These are phyloP conservation scores for Meloidogyne hapla DNA, from an alignment of 1,140 invertebrate species.

Conservation along the genomic window DNA sequence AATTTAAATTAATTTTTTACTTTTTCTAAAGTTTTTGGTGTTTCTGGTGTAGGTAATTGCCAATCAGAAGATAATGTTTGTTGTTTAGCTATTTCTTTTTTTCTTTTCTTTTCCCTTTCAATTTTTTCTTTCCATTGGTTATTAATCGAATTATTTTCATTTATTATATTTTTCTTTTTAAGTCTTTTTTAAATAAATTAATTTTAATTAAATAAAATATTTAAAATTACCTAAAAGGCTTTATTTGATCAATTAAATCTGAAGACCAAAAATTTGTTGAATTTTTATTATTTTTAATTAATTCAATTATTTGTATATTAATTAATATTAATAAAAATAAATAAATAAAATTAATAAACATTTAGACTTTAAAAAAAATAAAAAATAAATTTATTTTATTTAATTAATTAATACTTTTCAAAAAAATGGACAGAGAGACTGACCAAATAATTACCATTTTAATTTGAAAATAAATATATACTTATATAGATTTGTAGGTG, in stretches of 20 bases:
- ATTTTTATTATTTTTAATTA: background rate
- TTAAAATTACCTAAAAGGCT: background rate
- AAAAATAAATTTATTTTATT: too few species aligned
- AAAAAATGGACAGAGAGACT: too few species aligned
- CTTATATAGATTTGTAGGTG: too few species aligned
- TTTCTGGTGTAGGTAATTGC: constrained; percentile 15
- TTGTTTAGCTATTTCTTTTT: background rate
- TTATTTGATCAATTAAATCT: background rate
- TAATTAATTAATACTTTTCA: too few species aligned
- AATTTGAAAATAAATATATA: too few species aligned
- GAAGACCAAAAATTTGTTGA: background rate
- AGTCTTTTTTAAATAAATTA: background rate
- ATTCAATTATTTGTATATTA: background rate
- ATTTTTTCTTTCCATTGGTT: constrained; percentile 1
- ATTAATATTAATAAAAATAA: background rate
- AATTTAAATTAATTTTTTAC: background rate
- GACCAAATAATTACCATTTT: too few species aligned
- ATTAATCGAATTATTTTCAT: constrained; percentile 8
- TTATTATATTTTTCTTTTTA: background rate
- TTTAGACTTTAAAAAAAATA: background rate
- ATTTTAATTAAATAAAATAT: too few species aligned
- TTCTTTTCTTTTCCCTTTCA: background rate
- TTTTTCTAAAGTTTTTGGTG: background rate
- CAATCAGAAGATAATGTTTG: constrained; percentile 17
- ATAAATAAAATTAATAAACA: background rate